Evolutionary conservation across 2,888 invertebrate genomes (phyloP).

Genomic region (Apodemia zela): DNA sequence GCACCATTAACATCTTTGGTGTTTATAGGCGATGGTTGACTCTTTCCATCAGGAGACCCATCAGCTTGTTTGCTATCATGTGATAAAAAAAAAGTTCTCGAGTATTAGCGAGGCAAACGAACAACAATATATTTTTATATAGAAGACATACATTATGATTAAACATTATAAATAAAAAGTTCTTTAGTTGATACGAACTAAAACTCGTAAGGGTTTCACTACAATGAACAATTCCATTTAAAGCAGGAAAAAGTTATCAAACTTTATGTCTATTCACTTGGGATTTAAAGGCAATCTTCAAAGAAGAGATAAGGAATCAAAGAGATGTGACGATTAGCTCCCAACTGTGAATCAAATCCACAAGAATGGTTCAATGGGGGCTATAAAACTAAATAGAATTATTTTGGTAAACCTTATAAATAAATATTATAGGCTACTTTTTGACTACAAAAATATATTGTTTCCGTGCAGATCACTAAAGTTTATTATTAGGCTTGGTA

Average conservation of each 20-base stretch:
- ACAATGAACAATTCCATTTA: constrained; percentile 4
- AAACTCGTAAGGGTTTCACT: neutral
- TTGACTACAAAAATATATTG: too few species aligned
- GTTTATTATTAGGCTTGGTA: too few species aligned
- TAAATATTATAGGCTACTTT: neutral
- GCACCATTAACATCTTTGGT: too few species aligned
- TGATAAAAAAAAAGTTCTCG: too few species aligned
- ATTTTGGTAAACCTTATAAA: constrained; percentile 41
- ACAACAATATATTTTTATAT: too few species aligned
- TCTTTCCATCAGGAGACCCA: too few species aligned
- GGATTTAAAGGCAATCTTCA: constrained; percentile 34
- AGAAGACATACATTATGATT: too few species aligned
- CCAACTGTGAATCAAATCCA: constrained; percentile 55
- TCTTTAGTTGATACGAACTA: neutral
- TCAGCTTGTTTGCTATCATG: too few species aligned
- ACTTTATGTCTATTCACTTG: constrained; percentile 21
- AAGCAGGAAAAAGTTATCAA: constrained; percentile 1
- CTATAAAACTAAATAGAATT: constrained; percentile 78
- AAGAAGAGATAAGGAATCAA: constrained; percentile 54
- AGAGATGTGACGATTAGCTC: constrained; percentile 66
- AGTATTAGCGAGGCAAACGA: too few species aligned
- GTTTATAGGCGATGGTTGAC: too few species aligned
- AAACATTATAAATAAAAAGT: too few species aligned
- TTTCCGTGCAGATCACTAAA: too few species aligned
- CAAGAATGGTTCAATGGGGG: constrained; percentile 59